phyloP scores from a whole-genome alignment of 1,140 invertebrate species.

The Trachymyrmex septentrionalis region DNA sequence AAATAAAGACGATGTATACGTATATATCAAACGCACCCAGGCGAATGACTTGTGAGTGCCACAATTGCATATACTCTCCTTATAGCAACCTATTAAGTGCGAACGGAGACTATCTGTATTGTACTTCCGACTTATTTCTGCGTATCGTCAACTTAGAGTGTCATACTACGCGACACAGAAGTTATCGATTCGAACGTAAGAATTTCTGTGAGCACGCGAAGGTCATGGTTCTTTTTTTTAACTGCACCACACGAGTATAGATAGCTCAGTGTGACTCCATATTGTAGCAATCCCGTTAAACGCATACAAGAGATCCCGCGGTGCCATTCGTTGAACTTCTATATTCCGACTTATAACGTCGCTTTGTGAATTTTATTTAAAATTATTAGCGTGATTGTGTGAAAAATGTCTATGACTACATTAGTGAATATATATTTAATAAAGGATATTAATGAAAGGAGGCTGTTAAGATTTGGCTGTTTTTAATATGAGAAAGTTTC shows the following conservation, averaged over 20 bases:
- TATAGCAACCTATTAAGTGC: background rate
- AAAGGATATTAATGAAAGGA: too few species aligned
- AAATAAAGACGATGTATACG: conserved; percentile 21
- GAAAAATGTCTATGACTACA: background rate
- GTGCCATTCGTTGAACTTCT: background rate
- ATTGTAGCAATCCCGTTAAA: conserved; percentile 4
- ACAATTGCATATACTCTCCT: conserved; percentile 1
- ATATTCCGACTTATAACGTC: conserved; percentile 1
- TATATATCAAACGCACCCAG: background rate
- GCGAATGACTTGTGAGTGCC: background rate
- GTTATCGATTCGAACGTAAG: conserved; percentile 33
- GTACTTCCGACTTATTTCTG: conserved; percentile 45
- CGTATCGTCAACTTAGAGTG: background rate
- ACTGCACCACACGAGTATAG: conserved; percentile 9
- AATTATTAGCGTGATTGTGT: background rate
- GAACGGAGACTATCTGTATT: conserved; percentile 9
- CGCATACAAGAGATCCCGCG: background rate
- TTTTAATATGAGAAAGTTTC: too few species aligned
- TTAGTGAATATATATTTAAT: too few species aligned
- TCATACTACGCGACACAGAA: conserved; percentile 1
- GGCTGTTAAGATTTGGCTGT: too few species aligned
- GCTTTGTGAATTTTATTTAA: background rate
- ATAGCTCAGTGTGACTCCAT: conserved; percentile 18
- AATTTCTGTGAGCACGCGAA: conserved; percentile 49
- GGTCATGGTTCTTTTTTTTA: conserved; percentile 55